Evolutionary conservation across 2,113 vertebrate genomes (phyloP).

Genomic region (Climacteris rufus): DNA sequence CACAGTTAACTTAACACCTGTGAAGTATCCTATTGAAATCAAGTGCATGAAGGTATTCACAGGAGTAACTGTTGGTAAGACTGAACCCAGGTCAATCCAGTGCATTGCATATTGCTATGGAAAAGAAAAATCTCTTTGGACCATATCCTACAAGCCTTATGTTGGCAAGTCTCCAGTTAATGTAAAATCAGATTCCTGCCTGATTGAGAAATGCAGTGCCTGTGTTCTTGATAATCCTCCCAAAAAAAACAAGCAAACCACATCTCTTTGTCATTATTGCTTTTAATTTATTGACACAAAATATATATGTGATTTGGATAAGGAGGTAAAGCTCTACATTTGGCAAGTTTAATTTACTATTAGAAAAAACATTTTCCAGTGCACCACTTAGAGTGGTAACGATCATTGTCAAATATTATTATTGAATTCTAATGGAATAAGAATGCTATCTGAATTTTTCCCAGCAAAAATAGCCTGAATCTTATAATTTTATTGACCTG

Average conservation of each 20-base stretch:
- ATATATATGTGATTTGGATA: slow-evolving; percentile 35
- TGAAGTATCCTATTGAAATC: background rate
- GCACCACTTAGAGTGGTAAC: background rate
- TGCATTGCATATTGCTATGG: slow-evolving; percentile 17
- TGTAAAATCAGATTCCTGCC: background rate
- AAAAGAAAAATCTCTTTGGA: slow-evolving; percentile 16
- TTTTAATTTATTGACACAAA: slow-evolving; percentile 23
- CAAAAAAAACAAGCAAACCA: slow-evolving; percentile 19
- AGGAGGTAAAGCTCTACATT: slow-evolving; percentile 39
- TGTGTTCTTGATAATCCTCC: slow-evolving; percentile 36
- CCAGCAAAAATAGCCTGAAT: background rate
- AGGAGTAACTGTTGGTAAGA: background rate
- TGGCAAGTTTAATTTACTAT: slow-evolving; percentile 28
- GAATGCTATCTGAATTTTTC: background rate
- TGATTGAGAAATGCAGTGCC: background rate
- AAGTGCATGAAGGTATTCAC: background rate
- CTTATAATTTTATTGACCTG: background rate
- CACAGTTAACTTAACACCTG: background rate
- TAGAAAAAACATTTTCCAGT: slow-evolving; percentile 42
- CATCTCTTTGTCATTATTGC: background rate
- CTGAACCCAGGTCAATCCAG: slow-evolving; percentile 1
- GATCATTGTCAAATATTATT: slow-evolving; percentile 16
- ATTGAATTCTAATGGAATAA: background rate
- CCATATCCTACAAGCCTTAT: background rate
- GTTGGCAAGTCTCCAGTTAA: background rate